Base-by-base conservation (phyloP, 2,888 invertebrate genomes). In the Lasioglossum marginatum region DNA sequence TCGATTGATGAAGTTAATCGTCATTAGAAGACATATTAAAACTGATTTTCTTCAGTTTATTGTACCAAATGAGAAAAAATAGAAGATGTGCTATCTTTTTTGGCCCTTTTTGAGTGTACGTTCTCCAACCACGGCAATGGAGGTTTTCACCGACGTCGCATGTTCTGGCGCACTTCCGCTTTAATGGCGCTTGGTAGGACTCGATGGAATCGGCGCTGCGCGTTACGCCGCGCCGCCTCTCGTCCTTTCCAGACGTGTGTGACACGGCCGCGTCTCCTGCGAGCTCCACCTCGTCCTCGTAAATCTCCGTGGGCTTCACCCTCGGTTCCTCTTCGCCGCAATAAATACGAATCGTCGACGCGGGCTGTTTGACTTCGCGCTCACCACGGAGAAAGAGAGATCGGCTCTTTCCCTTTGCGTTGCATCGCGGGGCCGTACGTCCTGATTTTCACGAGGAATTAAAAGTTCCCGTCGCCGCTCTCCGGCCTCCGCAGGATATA, bases 321-420 rank as follows among this genome's bases (percentile, higher is more conserved):
- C 86, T 83, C 81, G 86, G 82, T 82, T 81, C 78, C 77, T 83
- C 52, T 73, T 74, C 78, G 45, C 85, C 70, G 82, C 88, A 90
- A 91, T 92, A 91, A 91, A 92, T 91, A 92, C 92, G 82, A 88
- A 88, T 92, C 83, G 88, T 77, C 74, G 79, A 79, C 57, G 63
- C 75, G 82, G 73, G 72, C 23, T 86, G 87, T 87, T 83, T 82
- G 85, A 83, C 80, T 89, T 79, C 45, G 48, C 70, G 57, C 57
- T 37, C 72, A 43, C 43, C 34, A 71, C 68, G 37, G 57, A 27
- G 14, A 45, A 23, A 75, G 52, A 31, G 27, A 40, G 14, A 40
- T 12, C 79, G 23, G 37, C 31, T 23, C 63, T 82, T 77, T 70
- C 68, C 31, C 68, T 43, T 37, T 23, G 37, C 77, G 68, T 63